Conservation (phyloP, 2,797 vertebrate species). For the Rhinella marina region DNA sequence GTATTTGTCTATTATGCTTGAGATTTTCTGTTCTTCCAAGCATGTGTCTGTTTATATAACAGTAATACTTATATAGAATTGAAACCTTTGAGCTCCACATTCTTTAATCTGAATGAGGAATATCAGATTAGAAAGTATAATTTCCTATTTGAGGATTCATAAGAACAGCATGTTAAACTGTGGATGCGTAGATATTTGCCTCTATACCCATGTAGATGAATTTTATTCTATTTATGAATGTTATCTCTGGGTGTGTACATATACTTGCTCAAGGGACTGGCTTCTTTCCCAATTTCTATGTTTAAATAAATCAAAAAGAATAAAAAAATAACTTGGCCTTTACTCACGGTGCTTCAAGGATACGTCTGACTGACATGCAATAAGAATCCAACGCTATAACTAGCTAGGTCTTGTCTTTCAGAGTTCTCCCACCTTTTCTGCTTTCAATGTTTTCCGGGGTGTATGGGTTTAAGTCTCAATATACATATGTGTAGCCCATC, state of each 20-base stretch:
- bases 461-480: not conserved
- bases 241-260: constrained; percentile 49
- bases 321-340: constrained; percentile 43
- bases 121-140: constrained; percentile 20
- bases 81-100: not conserved
- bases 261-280: constrained; percentile 51
- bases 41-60: constrained; percentile 17
- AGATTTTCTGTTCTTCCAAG: not conserved
- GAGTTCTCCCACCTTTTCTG: constrained; percentile 28
- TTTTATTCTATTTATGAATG: constrained; percentile 48
- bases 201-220: constrained; percentile 28
- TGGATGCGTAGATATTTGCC: constrained; percentile 17
- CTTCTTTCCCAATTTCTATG: constrained; percentile 53
- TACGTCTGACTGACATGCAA: constrained; percentile 45
- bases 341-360: constrained; percentile 48
- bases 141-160: constrained; percentile 20
- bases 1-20: not conserved
- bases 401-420: constrained; percentile 39
- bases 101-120: constrained; percentile 5
- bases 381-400: constrained; percentile 40
- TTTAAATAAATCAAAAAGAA: constrained; percentile 54
- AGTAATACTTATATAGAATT: not conserved
- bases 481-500: not conserved
- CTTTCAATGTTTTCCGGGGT: constrained; percentile 9
- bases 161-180: constrained; percentile 20